A percentile compares a stretch with the other conserved stretches of the same genome.
Evolutionary conservation across 1,140 invertebrate genomes (phyloP).

Genomic region (Ostrea denselamellosa): DNA sequence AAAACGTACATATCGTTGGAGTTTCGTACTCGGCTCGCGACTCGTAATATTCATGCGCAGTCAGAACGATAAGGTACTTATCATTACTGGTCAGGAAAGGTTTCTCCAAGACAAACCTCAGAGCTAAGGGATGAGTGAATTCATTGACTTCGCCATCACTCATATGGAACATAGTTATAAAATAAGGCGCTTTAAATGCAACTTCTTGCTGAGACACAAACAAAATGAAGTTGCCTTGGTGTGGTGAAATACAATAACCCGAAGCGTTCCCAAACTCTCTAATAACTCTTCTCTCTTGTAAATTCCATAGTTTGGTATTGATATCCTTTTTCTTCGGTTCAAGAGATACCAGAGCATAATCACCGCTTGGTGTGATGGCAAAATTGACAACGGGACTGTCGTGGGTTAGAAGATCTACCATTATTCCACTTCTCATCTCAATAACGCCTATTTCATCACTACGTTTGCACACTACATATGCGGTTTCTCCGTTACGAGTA

Average conservation of each 20-base stretch:
- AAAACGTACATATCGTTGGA: conserved; percentile 70
- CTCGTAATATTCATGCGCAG: conserved; percentile 67
- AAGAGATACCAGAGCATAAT: conserved; percentile 69
- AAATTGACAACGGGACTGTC: conserved; percentile 70
- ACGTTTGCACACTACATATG: conserved; percentile 68
- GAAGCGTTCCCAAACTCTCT: conserved; percentile 71
- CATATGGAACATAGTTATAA: conserved; percentile 68
- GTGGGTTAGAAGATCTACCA: conserved; percentile 77
- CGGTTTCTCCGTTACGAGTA: conserved; percentile 63
- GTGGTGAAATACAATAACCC: conserved; percentile 66
- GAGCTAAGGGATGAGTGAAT: conserved; percentile 58
- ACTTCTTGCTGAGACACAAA: conserved; percentile 65
- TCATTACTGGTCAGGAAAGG: conserved; percentile 74
- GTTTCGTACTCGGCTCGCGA: conserved; percentile 57
- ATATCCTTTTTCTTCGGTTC: conserved; percentile 62
- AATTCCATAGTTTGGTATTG: conserved; percentile 74
- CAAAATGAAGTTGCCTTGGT: conserved; percentile 60
- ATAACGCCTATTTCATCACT: conserved; percentile 78
- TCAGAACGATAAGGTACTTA: conserved; percentile 70
- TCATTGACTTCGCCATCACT: conserved; percentile 61
- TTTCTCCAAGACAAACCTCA: conserved; percentile 64
- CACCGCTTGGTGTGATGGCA: conserved; percentile 70
- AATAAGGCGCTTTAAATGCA: conserved; percentile 66
- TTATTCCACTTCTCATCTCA: conserved; percentile 73
- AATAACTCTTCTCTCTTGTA: conserved; percentile 68